Evolutionary conservation across 2,113 vertebrate species (phyloP).

Genomic region (Triplophysa rosa): DNA sequence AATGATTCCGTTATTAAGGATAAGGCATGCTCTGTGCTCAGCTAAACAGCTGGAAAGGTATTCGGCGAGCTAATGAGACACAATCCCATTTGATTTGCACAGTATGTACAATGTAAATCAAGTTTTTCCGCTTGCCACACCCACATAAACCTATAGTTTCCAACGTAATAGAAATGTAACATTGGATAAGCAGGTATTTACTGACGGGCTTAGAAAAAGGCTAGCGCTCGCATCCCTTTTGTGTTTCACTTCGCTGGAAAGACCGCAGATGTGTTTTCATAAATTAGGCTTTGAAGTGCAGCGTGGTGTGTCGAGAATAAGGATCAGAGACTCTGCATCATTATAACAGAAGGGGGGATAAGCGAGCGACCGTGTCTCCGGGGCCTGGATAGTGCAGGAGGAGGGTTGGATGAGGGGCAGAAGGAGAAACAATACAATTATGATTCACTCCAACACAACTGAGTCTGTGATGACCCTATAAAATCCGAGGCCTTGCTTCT

Average conservation of each 20-base stretch:
- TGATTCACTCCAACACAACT: constrained; percentile 21
- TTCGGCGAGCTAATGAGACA: background rate
- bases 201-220: constrained; percentile 10
- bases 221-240: background rate
- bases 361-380: constrained; percentile 7
- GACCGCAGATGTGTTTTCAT: constrained; percentile 6
- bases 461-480: constrained; percentile 56
- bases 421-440: constrained; percentile 42
- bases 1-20: background rate
- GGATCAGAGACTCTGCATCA: constrained; percentile 35
- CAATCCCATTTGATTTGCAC: background rate
- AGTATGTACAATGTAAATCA: background rate
- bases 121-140: background rate
- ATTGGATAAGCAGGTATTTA: constrained; percentile 11
- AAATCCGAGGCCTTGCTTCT: constrained; percentile 59
- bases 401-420: constrained; percentile 21
- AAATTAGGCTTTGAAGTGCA: constrained; percentile 35
- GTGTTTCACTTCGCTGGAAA: constrained; percentile 26
- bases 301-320: constrained; percentile 15
- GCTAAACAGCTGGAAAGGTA: background rate
- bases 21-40: background rate
- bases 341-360: constrained; percentile 17
- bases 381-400: background rate
- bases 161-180: background rate
- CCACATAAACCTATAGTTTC: background rate